Percentiles rank a stretch among this genome's conserved stretches.
Evolutionary conservation across 2,888 invertebrate species (phyloP).

Genomic region (Arrhopalites spinosus): DNA sequence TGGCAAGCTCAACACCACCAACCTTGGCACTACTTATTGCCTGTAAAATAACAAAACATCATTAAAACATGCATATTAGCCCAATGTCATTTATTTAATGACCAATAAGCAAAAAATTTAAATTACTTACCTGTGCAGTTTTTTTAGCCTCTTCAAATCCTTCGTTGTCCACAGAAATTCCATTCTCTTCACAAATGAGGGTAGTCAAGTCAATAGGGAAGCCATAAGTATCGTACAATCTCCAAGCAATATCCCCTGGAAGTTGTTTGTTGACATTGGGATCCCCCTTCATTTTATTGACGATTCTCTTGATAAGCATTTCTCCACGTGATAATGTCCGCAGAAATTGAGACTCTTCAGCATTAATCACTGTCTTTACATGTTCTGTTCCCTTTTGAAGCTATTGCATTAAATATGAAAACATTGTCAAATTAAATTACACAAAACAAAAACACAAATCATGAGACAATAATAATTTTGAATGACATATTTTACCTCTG

Average conservation of each 20-base stretch:
- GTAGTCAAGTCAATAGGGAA: conserved; percentile 97
- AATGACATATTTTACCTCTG: conserved; percentile 61
- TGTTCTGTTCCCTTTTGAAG: conserved; percentile 85
- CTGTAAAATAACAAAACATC: conserved; percentile 77
- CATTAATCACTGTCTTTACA: conserved; percentile 92
- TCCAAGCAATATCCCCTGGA: conserved; percentile 95
- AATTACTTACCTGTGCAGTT: conserved; percentile 68
- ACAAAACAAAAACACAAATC: too few relatives aligned
- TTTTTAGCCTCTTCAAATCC: conserved; percentile 88
- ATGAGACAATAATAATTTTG: too few relatives aligned
- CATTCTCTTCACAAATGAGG: conserved; percentile 96
- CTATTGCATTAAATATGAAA: too few relatives aligned
- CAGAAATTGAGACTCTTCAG: conserved; percentile 96
- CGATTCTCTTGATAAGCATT: conserved; percentile 86
- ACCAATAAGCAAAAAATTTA: background rate
- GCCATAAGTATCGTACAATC: conserved; percentile 97
- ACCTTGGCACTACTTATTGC: conserved; percentile 70
- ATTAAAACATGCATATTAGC: conserved; percentile 11
- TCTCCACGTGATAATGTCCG: conserved; percentile 92
- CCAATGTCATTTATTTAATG: conserved; percentile 1
- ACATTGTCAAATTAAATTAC: background rate
- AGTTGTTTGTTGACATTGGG: conserved; percentile 66
- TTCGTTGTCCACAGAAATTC: conserved; percentile 82
- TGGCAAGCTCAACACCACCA: conserved; percentile 79
- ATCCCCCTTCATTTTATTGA: conserved; percentile 71